Evolutionary conservation across 2,888 invertebrate genomes (phyloP), one percentile per base, ranked within the genome.

Genomic region (Parnassius smintheus): DNA sequence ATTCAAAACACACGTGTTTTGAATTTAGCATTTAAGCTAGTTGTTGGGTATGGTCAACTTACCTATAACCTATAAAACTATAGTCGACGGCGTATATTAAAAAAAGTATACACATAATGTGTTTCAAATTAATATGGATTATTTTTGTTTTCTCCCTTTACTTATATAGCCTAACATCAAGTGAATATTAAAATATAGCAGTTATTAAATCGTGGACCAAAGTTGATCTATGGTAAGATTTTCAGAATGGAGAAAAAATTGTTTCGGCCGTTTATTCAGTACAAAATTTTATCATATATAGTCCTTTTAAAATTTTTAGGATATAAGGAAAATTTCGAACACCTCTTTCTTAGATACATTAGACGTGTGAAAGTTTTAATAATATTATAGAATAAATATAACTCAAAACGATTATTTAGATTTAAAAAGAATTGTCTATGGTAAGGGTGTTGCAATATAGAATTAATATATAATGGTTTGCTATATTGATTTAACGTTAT

Each of bases 191-290:
- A 18, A 18, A 18, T 18, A 18, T 18, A 18, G 18, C 18, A 35
- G 35, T 35, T 35, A 35, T 35, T 61, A 61, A 68, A 66, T 56
- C 13, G 35, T 49, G 46, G 49, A 50, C 25, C 45, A 54, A 64
- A 54, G 49, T 63, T 66, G 66, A 57, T 71, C 71, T 69, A 66
- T 68, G 67, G 62, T 58, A 11, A 44, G 69, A 59, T 66, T 52
- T 13, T 53, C 35, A 62, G 42, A 52, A 57, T 53, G 59, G 66
- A 69, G 69, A 70, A 69, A 66, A 65, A 62, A 65, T 65, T 61
- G 77, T 78, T 82, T 83, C 73, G 85, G 83, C 78, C 83, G 83
- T 78, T 82, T 82, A 7, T 83, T 83, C 80, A 90, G 89, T 90
- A 90, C 89, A 90, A 90, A 90, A 89, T 85, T 88, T 70, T 80